phyloP scores from a whole-genome alignment of 2,888 invertebrate species.

The Mesorhabditis sp. region DNA sequence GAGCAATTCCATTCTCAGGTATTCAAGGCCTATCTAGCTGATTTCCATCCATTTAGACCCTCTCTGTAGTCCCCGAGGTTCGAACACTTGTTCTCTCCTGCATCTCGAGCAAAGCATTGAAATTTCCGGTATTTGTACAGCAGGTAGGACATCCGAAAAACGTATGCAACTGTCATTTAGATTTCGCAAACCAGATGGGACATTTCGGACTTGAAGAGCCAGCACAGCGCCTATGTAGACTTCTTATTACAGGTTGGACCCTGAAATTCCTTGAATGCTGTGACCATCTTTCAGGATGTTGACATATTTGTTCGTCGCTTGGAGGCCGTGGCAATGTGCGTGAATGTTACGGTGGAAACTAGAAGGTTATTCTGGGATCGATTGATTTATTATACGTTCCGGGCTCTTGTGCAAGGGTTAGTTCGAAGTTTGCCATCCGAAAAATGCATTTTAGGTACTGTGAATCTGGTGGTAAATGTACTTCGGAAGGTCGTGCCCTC shows the following conservation, averaged over 20 bases:
- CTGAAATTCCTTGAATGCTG: neutral
- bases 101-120: conserved; percentile 38
- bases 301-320: conserved; percentile 35
- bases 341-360: conserved; percentile 17
- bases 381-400: conserved; percentile 78
- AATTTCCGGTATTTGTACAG: conserved; percentile 65
- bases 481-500: conserved; percentile 88
- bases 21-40: neutral
- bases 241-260: conserved; percentile 57
- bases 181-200: conserved; percentile 75
- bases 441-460: conserved; percentile 66
- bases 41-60: conserved; percentile 15
- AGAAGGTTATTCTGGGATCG: conserved; percentile 75
- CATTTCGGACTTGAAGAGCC: conserved; percentile 77
- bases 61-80: conserved; percentile 21
- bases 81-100: conserved; percentile 25
- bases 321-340: conserved; percentile 14
- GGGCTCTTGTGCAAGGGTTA: conserved; percentile 83
- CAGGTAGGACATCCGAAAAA: conserved; percentile 70
- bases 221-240: conserved; percentile 81
- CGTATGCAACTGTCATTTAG: neutral
- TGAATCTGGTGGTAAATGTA: conserved; percentile 80
- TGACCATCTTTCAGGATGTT: conserved; percentile 31
- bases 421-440: conserved; percentile 14
- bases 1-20: conserved; percentile 45